These are phyloP conservation scores for Ophion ellenae DNA, from an alignment of 2,888 invertebrate species.

Conservation along the genomic window DNA sequence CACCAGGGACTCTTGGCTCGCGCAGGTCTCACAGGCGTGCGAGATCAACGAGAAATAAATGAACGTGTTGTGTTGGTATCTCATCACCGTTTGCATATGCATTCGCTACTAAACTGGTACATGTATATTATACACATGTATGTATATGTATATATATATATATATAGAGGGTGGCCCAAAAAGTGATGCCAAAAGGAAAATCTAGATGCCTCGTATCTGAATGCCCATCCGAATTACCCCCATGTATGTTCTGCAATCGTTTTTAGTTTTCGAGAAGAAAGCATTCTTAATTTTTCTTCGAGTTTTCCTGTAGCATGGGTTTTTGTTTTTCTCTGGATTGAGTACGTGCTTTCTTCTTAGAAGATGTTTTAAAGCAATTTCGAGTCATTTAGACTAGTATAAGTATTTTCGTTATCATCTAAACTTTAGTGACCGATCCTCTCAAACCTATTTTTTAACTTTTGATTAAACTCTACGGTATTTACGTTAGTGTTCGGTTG, in stretches of 20 bases:
- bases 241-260: neutral
- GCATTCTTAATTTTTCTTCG: neutral
- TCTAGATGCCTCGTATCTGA: neutral
- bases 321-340: neutral
- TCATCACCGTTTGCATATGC: conserved; percentile 36
- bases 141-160: neutral
- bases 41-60: conserved; percentile 34
- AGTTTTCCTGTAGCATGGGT: neutral
- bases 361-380: too few species aligned
- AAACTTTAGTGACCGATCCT: too few species aligned
- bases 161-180: neutral
- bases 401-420: too few species aligned
- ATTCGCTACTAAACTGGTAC: conserved; percentile 25
- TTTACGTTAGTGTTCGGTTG: too few species aligned
- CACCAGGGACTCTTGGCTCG: conserved; percentile 44
- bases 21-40: conserved; percentile 6
- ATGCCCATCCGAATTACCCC: neutral
- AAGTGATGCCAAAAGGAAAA: too few species aligned
- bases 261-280: neutral
- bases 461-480: too few species aligned
- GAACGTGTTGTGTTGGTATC: conserved; percentile 32
- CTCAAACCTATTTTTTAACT: too few species aligned
- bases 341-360: too few species aligned
- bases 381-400: too few species aligned
- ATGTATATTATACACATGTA: neutral